Base-by-base conservation (phyloP, 2,888 invertebrate species). In the Tenthredo distinguenda region DNA sequence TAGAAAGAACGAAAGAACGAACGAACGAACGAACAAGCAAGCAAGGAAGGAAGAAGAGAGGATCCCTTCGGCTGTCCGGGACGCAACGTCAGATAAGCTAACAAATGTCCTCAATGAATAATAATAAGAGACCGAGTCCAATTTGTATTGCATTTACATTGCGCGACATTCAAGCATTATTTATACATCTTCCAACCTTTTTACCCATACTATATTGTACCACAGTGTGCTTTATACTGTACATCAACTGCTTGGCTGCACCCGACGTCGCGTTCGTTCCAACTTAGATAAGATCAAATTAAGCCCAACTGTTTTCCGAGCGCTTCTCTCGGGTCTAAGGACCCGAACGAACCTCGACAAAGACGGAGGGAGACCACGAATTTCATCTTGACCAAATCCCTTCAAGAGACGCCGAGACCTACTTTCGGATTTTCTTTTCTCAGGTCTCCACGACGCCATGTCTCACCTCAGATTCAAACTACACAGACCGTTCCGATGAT, bases 71-170 rank as follows among this genome's bases (percentile, higher is more conserved):
- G 62, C 58, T 81, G 85, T 86, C 85, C 74, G 84, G 72, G 83
- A 86, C 65, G 84, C 83, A 84, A 87, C 88, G 90, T 91, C 91
- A 90, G 91, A 90, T 91, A 91, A 91, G 90, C 90, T 92, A 91
- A 92, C 91, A 92, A 92, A 92, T 92, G 90, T 90, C 90, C 87
- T 88, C 91, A 92, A 91, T 92, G 91, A 92, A 92, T 92, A 92
- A 91, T 91, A 91, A 91, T 91, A 92, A 90, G 91, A 90, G 87
- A 86, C 87, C 81, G 62, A 87, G 90, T 89, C 90, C 91, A 92
- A 92, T 92, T 91, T 91, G 91, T 91, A 91, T 90, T 91, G 89
- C 89, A 90, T 91, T 92, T 91, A 90, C 90, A 92, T 91, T 88
- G 88, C 87, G 85, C 88, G 88, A 90, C 90, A 87, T 90, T 88